Conservation (phyloP, 2,113 vertebrate species). For the Equus quagga region DNA sequence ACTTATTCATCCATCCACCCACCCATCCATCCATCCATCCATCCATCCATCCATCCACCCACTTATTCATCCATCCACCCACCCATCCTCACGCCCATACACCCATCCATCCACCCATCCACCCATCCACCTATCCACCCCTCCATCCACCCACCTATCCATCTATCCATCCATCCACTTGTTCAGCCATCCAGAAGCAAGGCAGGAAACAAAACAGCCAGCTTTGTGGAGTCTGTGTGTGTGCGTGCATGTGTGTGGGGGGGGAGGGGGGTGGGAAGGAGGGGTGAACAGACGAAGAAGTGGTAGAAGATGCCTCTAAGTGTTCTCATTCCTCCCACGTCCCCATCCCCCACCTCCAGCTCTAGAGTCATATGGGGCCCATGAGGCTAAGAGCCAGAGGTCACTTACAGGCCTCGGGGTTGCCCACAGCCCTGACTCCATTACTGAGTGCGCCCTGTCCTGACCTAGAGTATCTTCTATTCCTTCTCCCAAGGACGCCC, state of each 20-base stretch:
- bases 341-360: too few relatives aligned
- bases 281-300: neutral
- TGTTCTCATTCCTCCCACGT: neutral
- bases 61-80: fast-evolving
- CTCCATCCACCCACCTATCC: fast-evolving
- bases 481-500: neutral
- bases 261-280: too few relatives aligned
- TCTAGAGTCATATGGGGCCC: neutral
- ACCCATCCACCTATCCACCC: fast-evolving
- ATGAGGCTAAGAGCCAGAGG: neutral
- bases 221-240: neutral
- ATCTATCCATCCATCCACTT: fast-evolving
- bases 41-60: fast-evolving
- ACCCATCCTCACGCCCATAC: fast-evolving
- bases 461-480: neutral
- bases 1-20: fast-evolving
- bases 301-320: neutral
- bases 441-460: neutral
- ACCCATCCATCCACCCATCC: fast-evolving
- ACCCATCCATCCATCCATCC: too few relatives aligned
- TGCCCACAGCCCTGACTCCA: neutral
- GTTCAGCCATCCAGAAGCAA: neutral
- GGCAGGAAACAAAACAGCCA: neutral
- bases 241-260: neutral
- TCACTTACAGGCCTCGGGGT: neutral